phyloP scores from a whole-genome alignment of 2,888 invertebrate species.

The Helicoverpa assulta region DNA sequence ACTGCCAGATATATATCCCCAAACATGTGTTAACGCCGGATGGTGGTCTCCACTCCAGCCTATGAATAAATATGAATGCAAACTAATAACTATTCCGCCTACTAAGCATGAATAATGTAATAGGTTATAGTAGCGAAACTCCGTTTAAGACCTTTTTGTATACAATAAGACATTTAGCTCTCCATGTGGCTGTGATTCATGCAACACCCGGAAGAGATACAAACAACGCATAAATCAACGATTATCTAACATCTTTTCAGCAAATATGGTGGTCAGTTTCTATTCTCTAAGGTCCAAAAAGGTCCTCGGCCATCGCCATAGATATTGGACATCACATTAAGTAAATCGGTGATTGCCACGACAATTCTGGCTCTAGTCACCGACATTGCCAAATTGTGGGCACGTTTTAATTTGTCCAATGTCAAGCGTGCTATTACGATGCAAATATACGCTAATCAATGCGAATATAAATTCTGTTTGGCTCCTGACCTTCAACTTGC shows the following conservation, averaged over 20 bases:
- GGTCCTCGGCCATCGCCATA: slow-evolving; percentile 30
- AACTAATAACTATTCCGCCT: slow-evolving; percentile 50
- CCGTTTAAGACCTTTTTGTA: slow-evolving; percentile 17
- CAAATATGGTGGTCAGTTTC: slow-evolving; percentile 35
- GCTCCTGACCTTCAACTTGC: slow-evolving; percentile 67
- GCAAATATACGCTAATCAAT: slow-evolving; percentile 69
- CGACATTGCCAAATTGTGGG: slow-evolving; percentile 54
- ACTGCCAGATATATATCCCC: slow-evolving; percentile 2
- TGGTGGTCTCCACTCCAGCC: slow-evolving; percentile 18
- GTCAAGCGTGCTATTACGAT: slow-evolving; percentile 59
- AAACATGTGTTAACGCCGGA: slow-evolving; percentile 6
- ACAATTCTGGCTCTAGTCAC: slow-evolving; percentile 42
- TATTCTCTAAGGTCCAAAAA: slow-evolving; percentile 39
- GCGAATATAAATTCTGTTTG: slow-evolving; percentile 63
- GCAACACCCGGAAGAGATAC: slow-evolving; percentile 24
- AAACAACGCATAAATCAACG: slow-evolving; percentile 33
- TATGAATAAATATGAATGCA: slow-evolving; percentile 45
- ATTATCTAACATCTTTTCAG: slow-evolving; percentile 46
- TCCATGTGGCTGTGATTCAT: slow-evolving; percentile 40
- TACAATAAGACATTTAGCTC: slow-evolving; percentile 31
- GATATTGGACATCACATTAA: slow-evolving; percentile 39
- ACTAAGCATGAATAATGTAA: slow-evolving; percentile 32
- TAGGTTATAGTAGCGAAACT: slow-evolving; percentile 38
- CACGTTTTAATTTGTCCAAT: slow-evolving; percentile 47
- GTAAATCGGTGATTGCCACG: slow-evolving; percentile 34